Percentiles rank a stretch among this genome's conserved stretches.
phyloP scores from a whole-genome alignment of 1,140 invertebrate genomes.

The Eufriesea mexicana region DNA sequence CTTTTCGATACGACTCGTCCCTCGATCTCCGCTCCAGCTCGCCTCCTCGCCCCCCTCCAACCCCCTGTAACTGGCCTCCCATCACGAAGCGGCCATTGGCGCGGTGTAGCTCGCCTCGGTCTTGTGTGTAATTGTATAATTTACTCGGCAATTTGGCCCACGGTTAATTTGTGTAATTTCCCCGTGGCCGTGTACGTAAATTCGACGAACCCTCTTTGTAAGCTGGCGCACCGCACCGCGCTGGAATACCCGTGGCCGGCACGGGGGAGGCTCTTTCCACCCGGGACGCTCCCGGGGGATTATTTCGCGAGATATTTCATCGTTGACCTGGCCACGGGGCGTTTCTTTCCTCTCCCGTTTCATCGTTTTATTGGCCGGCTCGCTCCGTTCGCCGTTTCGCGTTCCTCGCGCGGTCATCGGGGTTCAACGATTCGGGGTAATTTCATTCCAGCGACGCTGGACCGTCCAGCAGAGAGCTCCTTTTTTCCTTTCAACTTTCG shows the following conservation, averaged over 20 bases:
- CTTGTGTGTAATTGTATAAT: constrained; percentile 71
- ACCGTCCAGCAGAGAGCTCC: no score
- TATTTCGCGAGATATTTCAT: constrained; percentile 39
- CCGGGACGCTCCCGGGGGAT: constrained; percentile 19
- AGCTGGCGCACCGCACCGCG: constrained; percentile 23
- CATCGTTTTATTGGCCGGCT: constrained; percentile 35
- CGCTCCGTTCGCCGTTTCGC: no score
- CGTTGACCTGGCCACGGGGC: constrained; percentile 24
- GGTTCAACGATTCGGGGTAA: neutral
- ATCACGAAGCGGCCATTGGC: constrained; percentile 20
- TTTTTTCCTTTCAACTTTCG: no score
- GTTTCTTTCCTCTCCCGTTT: constrained; percentile 14
- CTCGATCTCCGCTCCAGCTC: constrained; percentile 19
- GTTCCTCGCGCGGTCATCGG: neutral
- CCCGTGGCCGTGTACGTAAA: constrained; percentile 53
- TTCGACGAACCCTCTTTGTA: constrained; percentile 45
- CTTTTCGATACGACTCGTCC: neutral
- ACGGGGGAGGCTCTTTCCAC: neutral
- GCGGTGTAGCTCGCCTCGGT: neutral
- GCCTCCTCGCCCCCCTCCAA: constrained; percentile 8
- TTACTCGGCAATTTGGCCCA: constrained; percentile 67
- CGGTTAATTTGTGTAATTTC: constrained; percentile 72
- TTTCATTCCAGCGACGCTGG: neutral
- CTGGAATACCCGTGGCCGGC: neutral
- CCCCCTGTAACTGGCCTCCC: constrained; percentile 26